Evolutionary conservation across 2,113 vertebrate genomes (phyloP).

Genomic region (Malurus melanocephalus): DNA sequence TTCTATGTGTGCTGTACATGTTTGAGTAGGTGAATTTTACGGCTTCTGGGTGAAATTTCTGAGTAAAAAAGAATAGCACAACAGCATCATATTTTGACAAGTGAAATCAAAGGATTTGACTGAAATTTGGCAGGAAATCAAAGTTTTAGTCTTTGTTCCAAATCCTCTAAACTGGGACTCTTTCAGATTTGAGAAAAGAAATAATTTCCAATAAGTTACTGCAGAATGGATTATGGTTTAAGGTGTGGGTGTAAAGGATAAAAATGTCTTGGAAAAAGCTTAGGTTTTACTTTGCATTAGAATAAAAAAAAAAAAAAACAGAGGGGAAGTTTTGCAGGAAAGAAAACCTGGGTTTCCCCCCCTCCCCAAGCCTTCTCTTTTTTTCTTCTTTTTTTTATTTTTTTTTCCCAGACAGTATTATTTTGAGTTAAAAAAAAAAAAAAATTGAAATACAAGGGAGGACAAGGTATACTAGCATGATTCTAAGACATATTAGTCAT

Average conservation of each 20-base stretch:
- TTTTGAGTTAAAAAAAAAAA: background rate
- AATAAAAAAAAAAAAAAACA: background rate
- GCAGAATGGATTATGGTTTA: background rate
- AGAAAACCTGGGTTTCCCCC: background rate
- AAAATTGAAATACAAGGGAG: background rate
- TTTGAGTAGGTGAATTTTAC: background rate
- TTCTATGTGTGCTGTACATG: background rate
- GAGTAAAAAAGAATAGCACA: background rate
- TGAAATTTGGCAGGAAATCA: background rate
- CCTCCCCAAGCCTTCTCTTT: fast-evolving
- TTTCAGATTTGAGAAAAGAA: background rate
- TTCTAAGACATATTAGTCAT: background rate
- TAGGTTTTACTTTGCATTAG: background rate
- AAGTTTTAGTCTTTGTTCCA: background rate
- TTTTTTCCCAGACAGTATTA: fast-evolving
- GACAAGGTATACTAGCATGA: background rate
- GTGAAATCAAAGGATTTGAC: background rate
- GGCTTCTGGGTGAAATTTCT: background rate
- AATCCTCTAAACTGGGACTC: background rate
- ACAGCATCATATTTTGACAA: background rate
- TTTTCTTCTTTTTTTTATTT: too few relatives aligned
- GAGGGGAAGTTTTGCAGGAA: background rate
- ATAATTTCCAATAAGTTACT: background rate
- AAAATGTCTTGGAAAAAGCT: background rate
- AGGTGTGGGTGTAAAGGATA: fast-evolving